Percentiles rank a stretch among this genome's conserved stretches.
Evolutionary conservation across 1,140 invertebrate genomes (phyloP).

Genomic region (Gryon sp.): DNA sequence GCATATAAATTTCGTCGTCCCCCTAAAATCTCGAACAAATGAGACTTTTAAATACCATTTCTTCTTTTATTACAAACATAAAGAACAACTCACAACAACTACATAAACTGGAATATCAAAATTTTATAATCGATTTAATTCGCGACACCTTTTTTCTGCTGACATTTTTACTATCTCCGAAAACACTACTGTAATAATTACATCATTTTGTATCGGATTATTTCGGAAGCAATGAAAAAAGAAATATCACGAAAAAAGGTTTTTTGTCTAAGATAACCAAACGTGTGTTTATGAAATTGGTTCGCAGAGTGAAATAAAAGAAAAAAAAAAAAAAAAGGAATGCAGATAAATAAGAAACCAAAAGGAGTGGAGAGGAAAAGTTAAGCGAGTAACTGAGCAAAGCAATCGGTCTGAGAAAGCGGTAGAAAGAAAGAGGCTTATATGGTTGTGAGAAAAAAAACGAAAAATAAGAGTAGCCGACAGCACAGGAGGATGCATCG

Average conservation of each 20-base stretch:
- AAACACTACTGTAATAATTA: constrained; percentile 42
- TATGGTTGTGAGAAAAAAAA: constrained; percentile 46
- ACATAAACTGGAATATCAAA: constrained; percentile 20
- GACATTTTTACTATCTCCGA: constrained; percentile 37
- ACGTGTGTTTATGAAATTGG: constrained; percentile 40
- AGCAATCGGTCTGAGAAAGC: constrained; percentile 21
- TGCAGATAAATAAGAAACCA: constrained; percentile 16
- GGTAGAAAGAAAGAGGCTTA: constrained; percentile 50
- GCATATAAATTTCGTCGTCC: not conserved
- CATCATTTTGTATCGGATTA: constrained; percentile 34
- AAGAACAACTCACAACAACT: constrained; percentile 6
- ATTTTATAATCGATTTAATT: constrained; percentile 27
- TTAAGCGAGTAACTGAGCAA: constrained; percentile 35
- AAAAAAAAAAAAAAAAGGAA: constrained; percentile 5
- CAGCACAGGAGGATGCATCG: constrained; percentile 74
- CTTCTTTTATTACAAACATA: constrained; percentile 9
- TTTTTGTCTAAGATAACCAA: constrained; percentile 49
- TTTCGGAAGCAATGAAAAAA: constrained; percentile 1
- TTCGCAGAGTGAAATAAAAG: constrained; percentile 13
- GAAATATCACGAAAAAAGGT: not conserved
- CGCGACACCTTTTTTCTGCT: constrained; percentile 25
- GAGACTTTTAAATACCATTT: constrained; percentile 6
- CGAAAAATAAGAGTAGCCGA: constrained; percentile 70
- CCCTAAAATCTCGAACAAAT: no score
- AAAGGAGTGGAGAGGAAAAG: constrained; percentile 34